These are phyloP conservation scores for Ophthalmotilapia sp. DNA, from an alignment of 2,113 vertebrate genomes.

Conservation along the genomic window DNA sequence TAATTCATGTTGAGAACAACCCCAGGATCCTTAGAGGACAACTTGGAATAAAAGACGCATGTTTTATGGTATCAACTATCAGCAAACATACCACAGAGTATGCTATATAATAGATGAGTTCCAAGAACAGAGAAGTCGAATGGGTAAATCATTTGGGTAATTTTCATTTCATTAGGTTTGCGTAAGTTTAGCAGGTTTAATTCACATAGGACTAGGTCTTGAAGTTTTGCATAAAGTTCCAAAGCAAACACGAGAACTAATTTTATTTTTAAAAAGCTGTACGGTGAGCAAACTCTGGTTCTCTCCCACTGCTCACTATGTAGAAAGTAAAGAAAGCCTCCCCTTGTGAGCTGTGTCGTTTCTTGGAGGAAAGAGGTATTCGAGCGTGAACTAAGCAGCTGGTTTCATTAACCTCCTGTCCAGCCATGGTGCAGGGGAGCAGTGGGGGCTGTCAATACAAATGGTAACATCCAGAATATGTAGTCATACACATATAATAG, in stretches of 20 bases:
- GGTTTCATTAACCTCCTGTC: constrained; percentile 78
- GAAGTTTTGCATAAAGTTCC: background rate
- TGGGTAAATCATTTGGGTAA: background rate
- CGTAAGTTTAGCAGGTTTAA: background rate
- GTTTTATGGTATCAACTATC: background rate
- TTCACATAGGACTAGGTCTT: background rate
- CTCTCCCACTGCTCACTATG: background rate
- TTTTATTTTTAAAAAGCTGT: background rate
- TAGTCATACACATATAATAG: constrained; percentile 42
- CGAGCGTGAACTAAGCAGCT: constrained; percentile 69
- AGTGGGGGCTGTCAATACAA: constrained; percentile 44
- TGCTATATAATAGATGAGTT: background rate
- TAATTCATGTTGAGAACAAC: background rate
- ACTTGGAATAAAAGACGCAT: background rate
- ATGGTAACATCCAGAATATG: constrained; percentile 68
- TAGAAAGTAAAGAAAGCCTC: constrained; percentile 25
- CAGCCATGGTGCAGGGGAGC: constrained; percentile 54
- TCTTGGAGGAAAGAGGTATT: constrained; percentile 49
- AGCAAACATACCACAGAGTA: background rate
- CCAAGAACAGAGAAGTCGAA: background rate
- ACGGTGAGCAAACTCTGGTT: background rate
- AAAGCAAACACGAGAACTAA: background rate
- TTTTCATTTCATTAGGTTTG: background rate
- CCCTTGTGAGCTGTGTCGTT: constrained; percentile 54
- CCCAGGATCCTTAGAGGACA: background rate